Evolutionary conservation across 1,140 invertebrate species (phyloP).

Genomic region (Rhagoletis pomonella): DNA sequence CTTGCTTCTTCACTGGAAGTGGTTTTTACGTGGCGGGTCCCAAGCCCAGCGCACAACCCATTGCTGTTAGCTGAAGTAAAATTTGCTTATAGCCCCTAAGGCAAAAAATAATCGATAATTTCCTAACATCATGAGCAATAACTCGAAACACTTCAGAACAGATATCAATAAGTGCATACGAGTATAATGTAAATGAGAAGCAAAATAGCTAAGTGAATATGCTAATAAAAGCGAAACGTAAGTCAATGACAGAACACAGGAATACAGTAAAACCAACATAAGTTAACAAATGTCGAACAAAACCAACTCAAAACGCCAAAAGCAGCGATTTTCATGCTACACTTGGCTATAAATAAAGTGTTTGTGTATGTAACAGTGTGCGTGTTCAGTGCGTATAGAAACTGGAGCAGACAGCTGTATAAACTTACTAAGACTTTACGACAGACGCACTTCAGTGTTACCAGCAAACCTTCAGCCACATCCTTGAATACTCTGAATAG

Average conservation of each 20-base stretch:
- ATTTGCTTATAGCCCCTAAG: too few relatives aligned
- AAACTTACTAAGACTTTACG: background rate
- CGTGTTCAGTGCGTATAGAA: background rate
- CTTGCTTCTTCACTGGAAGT: too few relatives aligned
- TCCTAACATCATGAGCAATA: too few relatives aligned
- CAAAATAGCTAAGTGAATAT: background rate
- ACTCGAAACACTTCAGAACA: too few relatives aligned
- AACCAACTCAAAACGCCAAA: background rate
- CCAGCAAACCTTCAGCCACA: background rate
- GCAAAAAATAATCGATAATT: too few relatives aligned
- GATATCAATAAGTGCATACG: too few relatives aligned
- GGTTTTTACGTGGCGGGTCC: too few relatives aligned
- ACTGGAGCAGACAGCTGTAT: background rate
- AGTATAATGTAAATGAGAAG: too few relatives aligned
- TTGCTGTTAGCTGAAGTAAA: too few relatives aligned
- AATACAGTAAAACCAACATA: background rate
- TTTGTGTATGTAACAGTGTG: background rate
- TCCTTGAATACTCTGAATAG: background rate
- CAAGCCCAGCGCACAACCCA: too few relatives aligned
- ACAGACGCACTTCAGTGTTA: background rate
- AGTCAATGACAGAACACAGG: background rate
- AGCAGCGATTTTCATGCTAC: background rate
- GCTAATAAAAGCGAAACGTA: background rate
- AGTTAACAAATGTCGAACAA: background rate
- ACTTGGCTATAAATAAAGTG: too few relatives aligned